These are phyloP conservation scores for Maconellicoccus hirsutus DNA, from an alignment of 1,140 invertebrate species.

Conservation along the genomic window DNA sequence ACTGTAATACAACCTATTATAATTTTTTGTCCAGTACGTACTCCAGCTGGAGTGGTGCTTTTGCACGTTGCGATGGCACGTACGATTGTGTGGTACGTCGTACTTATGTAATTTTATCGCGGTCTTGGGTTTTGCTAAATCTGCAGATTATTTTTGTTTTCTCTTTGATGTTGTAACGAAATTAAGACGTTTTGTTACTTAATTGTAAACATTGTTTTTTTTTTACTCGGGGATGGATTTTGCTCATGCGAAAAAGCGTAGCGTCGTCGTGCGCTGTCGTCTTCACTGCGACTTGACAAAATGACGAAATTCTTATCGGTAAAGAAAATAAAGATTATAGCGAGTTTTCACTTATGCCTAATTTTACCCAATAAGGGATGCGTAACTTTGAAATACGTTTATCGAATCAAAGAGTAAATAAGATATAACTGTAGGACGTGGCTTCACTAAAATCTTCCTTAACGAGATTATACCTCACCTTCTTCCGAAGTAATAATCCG, in stretches of 20 bases:
- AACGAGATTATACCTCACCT: constrained; percentile 21
- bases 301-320: no score
- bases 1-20: no score
- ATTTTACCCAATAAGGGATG: neutral
- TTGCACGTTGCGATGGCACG: no score
- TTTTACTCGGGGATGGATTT: neutral
- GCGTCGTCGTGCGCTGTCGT: no score
- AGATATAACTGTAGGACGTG: constrained; percentile 16
- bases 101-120: neutral
- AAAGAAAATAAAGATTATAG: no score
- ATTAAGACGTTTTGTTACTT: neutral
- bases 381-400: constrained; percentile 11
- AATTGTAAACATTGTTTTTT: neutral
- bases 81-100: neutral
- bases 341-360: neutral
- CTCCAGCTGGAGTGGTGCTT: no score
- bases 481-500: constrained; percentile 2
- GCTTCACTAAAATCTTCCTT: constrained; percentile 22
- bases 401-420: constrained; percentile 17
- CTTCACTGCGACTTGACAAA: no score
- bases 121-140: neutral
- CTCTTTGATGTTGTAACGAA: neutral
- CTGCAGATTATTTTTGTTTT: constrained; percentile 2
- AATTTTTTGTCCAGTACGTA: no score
- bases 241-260: neutral